Conservation (phyloP, 2,888 invertebrate species). For the Drosophila sordidula region DNA sequence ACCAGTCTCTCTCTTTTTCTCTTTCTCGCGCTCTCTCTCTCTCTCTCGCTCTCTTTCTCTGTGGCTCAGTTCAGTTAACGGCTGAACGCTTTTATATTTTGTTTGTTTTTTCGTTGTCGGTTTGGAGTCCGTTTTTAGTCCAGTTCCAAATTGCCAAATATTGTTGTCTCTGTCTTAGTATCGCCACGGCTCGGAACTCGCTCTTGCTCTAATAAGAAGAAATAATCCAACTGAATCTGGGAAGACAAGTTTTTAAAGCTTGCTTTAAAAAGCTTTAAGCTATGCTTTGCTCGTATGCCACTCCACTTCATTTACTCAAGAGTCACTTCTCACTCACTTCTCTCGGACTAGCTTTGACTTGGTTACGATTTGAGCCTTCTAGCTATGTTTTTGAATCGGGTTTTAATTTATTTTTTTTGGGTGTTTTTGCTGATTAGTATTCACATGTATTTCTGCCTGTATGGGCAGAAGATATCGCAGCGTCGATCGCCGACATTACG, state of each 20-base stretch:
- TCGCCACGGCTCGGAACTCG: constrained; percentile 17
- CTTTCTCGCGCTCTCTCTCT: no score
- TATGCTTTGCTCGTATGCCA: constrained; percentile 16
- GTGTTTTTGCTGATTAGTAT: constrained; percentile 69
- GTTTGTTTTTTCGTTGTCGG: constrained; percentile 48
- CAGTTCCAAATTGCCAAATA: constrained; percentile 74
- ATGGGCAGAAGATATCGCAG: constrained; percentile 55
- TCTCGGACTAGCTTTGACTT: constrained; percentile 33
- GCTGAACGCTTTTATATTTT: constrained; percentile 32
- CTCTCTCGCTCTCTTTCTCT: constrained; percentile 21
- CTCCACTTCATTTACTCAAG: constrained; percentile 7
- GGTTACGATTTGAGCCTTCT: constrained; percentile 45
- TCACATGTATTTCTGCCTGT: constrained; percentile 35
- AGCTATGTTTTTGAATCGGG: constrained; percentile 59
- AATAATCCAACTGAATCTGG: constrained; percentile 77
- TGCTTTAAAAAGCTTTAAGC: constrained; percentile 43
- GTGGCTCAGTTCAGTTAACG: constrained; percentile 29
- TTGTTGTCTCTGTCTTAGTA: constrained; percentile 34
- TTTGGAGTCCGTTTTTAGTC: constrained; percentile 75
- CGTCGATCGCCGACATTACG: constrained; percentile 50
- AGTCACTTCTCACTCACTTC: constrained; percentile 9
- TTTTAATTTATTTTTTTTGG: constrained; percentile 57
- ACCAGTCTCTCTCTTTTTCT: constrained; percentile 51
- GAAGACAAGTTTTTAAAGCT: constrained; percentile 76
- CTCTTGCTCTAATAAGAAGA: constrained; percentile 63